Base-by-base conservation (phyloP, 2,113 vertebrate species). In the Syngnathus typhle region DNA sequence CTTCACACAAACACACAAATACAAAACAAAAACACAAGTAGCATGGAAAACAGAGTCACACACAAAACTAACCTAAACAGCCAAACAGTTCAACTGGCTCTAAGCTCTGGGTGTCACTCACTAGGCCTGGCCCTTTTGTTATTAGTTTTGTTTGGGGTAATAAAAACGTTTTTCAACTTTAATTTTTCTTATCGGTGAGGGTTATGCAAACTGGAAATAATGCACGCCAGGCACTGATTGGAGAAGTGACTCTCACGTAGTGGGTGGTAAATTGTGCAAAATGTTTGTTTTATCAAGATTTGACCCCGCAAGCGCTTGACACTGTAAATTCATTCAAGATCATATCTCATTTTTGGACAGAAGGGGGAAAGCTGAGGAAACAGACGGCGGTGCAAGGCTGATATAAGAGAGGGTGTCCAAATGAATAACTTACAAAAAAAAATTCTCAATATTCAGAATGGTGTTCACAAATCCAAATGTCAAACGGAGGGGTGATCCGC, bases 261-360 rank as follows among this genome's bases (percentile, higher is more conserved):
- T 82, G 79, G 85, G 85, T 79, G 73, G 76, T 74, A 75, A 78
- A 84, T 75, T 77, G 73, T 76, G 73, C 73, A 71, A 77, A 82
- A 84, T 84, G 81, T 86, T 86, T 88, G 75, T 87, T 84, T 85
- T 80, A 75, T 72, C 37, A 65, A 64, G 73, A 51, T 41, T 65
- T 70, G 69, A 76, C 71, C 75, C 69, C 74, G 68, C 75, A 72
- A 82, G 72, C 72, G 75, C 71, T 68, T 74, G 78, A 74, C 77
- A 79, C 73, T 80, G 75, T 79, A 84, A 74, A 84, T 82, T 71
- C 18, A 69, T 27, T 85, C 62, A 84, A 74, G 69, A 76, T 75
- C 71, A 44, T 60, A 77, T 82, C 77, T 69, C 54, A 79, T 84
- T 72, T 68, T 38, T 69, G 61, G 36, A 70, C 21, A 65, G 64